phyloP scores from a whole-genome alignment of 2,888 invertebrate genomes.

The Pemphredon lugubris region DNA sequence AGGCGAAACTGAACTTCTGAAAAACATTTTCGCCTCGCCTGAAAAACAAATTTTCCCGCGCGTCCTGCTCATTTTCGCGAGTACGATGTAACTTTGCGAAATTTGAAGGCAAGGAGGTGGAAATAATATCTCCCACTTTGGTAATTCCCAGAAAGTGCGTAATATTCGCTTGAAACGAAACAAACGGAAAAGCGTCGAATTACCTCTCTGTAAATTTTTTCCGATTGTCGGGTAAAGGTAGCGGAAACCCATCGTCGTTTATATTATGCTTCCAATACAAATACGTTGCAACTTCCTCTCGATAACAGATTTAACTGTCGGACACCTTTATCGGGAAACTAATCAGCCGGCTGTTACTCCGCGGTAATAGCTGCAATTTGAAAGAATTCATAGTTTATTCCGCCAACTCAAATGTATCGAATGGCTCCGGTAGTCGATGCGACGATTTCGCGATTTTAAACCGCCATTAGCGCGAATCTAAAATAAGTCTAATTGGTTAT shows the following conservation, averaged over 20 bases:
- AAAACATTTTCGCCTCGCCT: conserved; percentile 16
- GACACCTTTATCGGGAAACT: conserved; percentile 15
- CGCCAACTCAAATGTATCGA: neutral
- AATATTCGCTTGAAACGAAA: too few species aligned
- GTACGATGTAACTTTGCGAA: neutral
- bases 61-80: conserved; percentile 14
- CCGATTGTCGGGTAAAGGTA: too few species aligned
- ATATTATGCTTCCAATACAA: conserved; percentile 1
- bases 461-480: too few species aligned
- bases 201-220: too few species aligned
- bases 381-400: conserved; percentile 1
- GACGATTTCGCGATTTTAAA: too few species aligned
- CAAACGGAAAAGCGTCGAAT: too few species aligned
- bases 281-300: neutral
- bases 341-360: conserved; percentile 2
- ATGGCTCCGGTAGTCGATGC: too few species aligned
- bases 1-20: neutral
- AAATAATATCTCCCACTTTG: neutral
- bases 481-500: too few species aligned
- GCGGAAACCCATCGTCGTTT: neutral
- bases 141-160: too few species aligned
- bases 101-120: neutral
- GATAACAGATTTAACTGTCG: conserved; percentile 8
- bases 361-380: neutral
- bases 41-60: conserved; percentile 13